phyloP scores from a whole-genome alignment of 2,797 vertebrate genomes.

The Spatula versicolor region DNA sequence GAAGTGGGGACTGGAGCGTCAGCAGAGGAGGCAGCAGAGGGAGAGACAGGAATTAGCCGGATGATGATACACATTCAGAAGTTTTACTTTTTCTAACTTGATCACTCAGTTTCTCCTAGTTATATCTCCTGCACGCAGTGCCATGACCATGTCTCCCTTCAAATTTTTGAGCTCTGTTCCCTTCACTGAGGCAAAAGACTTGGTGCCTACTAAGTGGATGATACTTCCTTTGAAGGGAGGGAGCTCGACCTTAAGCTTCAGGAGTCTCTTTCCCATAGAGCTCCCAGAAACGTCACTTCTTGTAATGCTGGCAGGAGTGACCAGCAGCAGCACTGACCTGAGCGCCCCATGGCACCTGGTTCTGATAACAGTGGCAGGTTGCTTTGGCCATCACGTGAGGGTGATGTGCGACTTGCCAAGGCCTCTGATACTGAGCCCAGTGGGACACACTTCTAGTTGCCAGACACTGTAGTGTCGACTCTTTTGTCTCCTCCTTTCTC shows the following conservation, averaged over 20 bases:
- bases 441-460: not conserved
- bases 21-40: constrained; percentile 48
- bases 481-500: not conserved
- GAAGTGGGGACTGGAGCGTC: constrained; percentile 62
- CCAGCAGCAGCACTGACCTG: not conserved
- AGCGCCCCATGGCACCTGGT: not conserved
- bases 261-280: not conserved
- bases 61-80: constrained; percentile 29
- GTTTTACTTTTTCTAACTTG: constrained; percentile 34
- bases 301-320: not conserved
- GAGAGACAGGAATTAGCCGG: constrained; percentile 38
- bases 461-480: not conserved
- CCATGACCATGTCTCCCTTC: not conserved
- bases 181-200: not conserved
- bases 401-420: not conserved
- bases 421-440: not conserved
- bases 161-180: not conserved
- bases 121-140: not conserved
- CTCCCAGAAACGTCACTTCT: not conserved
- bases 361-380: not conserved
- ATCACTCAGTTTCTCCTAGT: not conserved
- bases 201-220: not conserved
- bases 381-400: not conserved
- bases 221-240: not conserved
- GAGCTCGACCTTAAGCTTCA: not conserved